These are phyloP conservation scores for Lasioglossum albipes DNA, from an alignment of 1,140 invertebrate genomes.

Conservation along the genomic window DNA sequence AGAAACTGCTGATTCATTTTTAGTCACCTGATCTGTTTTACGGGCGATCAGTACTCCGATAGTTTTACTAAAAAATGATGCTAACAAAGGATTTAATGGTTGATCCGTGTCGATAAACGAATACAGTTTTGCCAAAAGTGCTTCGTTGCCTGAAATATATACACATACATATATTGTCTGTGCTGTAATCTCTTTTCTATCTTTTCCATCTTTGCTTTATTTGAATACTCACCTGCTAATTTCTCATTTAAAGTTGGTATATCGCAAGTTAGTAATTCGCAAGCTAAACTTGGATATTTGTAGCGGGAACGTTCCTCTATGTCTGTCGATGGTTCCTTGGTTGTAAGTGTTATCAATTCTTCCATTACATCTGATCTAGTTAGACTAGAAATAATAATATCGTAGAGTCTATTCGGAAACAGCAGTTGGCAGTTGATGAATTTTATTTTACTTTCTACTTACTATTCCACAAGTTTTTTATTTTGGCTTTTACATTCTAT, in stretches of 20 bases:
- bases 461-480: slow-evolving; percentile 95
- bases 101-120: slow-evolving; percentile 92
- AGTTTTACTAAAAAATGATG: slow-evolving; percentile 97
- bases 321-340: slow-evolving; percentile 89
- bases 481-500: slow-evolving; percentile 97
- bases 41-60: slow-evolving; percentile 91
- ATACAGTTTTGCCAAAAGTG: slow-evolving; percentile 91
- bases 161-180: background rate
- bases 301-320: slow-evolving; percentile 89
- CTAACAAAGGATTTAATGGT: slow-evolving; percentile 94
- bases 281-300: slow-evolving; percentile 95
- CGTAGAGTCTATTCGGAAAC: slow-evolving; percentile 16
- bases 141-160: slow-evolving; percentile 82
- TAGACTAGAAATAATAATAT: slow-evolving; percentile 84
- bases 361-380: slow-evolving; percentile 90
- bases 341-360: slow-evolving; percentile 92
- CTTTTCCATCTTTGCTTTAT: background rate
- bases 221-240: slow-evolving; percentile 82
- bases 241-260: slow-evolving; percentile 92
- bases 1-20: background rate
- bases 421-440: background rate
- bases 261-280: slow-evolving; percentile 95
- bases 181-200: too few relatives aligned
- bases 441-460: slow-evolving; percentile 79
- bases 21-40: slow-evolving; percentile 87